A percentile compares a stretch with the other conserved stretches of the same genome.
phyloP scores from a whole-genome alignment of 2,113 vertebrate genomes.

The Vimba vimba region DNA sequence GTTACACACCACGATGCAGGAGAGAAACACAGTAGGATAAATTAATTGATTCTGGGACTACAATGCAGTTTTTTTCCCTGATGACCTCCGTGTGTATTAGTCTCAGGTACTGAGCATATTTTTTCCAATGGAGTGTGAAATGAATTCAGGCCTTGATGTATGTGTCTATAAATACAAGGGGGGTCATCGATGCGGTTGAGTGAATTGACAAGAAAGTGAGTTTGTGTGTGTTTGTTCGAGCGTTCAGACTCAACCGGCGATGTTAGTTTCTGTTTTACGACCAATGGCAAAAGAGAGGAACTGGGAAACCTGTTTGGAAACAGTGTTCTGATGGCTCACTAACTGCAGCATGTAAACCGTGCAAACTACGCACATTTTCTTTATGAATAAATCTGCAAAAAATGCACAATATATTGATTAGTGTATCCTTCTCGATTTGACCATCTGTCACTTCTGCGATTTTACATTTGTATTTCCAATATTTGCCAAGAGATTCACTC shows the following conservation, averaged over 20 bases:
- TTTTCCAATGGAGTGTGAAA: constrained; percentile 44
- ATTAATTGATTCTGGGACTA: constrained; percentile 56
- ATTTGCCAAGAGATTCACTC: no score
- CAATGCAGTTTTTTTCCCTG: constrained; percentile 9
- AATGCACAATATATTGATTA: background rate
- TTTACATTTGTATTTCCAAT: background rate
- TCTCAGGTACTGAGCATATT: constrained; percentile 44
- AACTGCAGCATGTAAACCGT: background rate
- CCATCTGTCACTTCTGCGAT: background rate
- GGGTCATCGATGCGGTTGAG: constrained; percentile 36
- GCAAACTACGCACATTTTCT: background rate
- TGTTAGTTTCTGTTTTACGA: background rate
- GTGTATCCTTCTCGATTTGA: background rate
- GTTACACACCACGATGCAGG: constrained; percentile 1
- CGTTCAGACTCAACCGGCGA: background rate
- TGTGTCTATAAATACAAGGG: constrained; percentile 6
- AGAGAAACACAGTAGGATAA: constrained; percentile 27
- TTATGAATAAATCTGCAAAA: background rate
- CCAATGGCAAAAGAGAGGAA: background rate
- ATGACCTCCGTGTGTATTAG: constrained; percentile 32
- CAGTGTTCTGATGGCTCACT: background rate
- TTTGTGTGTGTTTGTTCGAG: background rate
- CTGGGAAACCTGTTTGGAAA: constrained; percentile 15
- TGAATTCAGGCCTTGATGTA: constrained; percentile 39
- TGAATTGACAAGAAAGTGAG: background rate